Percentiles rank a stretch among this genome's conserved stretches.
phyloP scores from a whole-genome alignment of 1,140 invertebrate genomes.

The Lasaia peninsularis region DNA sequence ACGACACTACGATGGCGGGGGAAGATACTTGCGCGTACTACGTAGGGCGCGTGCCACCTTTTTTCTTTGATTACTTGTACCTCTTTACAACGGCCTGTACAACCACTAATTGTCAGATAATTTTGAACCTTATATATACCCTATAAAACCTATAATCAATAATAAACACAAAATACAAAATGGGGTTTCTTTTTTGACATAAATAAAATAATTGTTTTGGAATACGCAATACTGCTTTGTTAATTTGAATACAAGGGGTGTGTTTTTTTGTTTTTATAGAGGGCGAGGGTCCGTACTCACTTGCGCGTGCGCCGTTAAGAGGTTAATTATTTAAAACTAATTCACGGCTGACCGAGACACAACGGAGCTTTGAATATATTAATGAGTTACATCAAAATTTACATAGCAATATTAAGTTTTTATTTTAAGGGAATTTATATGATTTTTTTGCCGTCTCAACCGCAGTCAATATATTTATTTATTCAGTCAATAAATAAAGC shows the following conservation, averaged over 20 bases:
- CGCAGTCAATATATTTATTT: too few relatives aligned
- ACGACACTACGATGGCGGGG: conserved; percentile 58
- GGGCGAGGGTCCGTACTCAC: conserved; percentile 42
- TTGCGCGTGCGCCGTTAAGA: conserved; percentile 60
- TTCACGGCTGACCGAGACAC: conserved; percentile 47
- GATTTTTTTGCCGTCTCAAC: too few relatives aligned
- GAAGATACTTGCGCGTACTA: conserved; percentile 67
- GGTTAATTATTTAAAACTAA: conserved; percentile 71
- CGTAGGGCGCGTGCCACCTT: conserved; percentile 64
- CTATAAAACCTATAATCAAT: conserved; percentile 19
- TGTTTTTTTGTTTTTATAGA: conserved; percentile 43
- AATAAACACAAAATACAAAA: conserved; percentile 15
- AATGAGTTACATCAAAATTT: conserved; percentile 36
- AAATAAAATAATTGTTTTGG: conserved; percentile 67
- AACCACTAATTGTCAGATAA: conserved; percentile 16
- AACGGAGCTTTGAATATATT: conserved; percentile 45
- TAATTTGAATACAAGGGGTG: conserved; percentile 67
- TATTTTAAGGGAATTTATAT: too few relatives aligned
- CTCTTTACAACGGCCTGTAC: conserved; percentile 37
- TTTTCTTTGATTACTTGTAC: conserved; percentile 60
- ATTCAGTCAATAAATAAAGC: too few relatives aligned
- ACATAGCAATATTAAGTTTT: conserved; percentile 11
- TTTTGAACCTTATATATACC: conserved; percentile 18
- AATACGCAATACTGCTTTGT: conserved; percentile 71
- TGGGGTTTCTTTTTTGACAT: conserved; percentile 49